A percentile compares a stretch with the other conserved stretches of the same genome.
Evolutionary conservation across 2,113 vertebrate genomes (phyloP).

Genomic region (Zapus hudsonius): DNA sequence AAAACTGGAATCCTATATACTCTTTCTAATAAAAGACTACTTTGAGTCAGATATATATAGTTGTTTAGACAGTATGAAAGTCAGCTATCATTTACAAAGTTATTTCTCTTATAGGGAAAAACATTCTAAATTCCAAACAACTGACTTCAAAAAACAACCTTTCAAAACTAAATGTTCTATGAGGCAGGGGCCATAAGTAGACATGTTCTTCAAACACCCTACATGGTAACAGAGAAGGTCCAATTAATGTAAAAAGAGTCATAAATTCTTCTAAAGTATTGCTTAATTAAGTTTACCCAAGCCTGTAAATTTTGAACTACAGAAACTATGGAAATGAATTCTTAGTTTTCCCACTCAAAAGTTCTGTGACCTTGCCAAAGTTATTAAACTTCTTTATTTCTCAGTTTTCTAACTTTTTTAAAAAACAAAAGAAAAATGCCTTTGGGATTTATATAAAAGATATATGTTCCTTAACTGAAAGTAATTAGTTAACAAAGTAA

Average conservation of each 20-base stretch:
- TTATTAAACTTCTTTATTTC: background rate
- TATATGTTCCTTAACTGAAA: conserved; percentile 18
- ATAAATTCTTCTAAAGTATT: conserved; percentile 47
- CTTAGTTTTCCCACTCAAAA: conserved; percentile 48
- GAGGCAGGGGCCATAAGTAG: background rate
- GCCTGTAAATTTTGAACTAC: conserved; percentile 39
- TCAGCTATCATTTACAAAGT: conserved; percentile 11
- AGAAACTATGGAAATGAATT: conserved; percentile 33
- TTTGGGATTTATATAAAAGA: background rate
- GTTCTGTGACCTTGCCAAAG: background rate
- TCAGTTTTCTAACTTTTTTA: conserved; percentile 22
- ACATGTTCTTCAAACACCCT: conserved; percentile 17
- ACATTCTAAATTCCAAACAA: conserved; percentile 40
- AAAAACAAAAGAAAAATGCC: conserved; percentile 19
- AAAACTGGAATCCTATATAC: background rate
- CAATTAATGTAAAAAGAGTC: conserved; percentile 33
- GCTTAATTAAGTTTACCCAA: conserved; percentile 41
- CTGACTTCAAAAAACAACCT: background rate
- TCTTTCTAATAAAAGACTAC: conserved; percentile 4
- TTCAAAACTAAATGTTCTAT: conserved; percentile 27
- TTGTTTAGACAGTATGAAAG: background rate
- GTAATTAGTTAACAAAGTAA: background rate
- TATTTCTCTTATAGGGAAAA: conserved; percentile 38
- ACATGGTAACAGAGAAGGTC: conserved; percentile 1
- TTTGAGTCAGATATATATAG: background rate